A percentile compares a stretch with the other conserved stretches of the same genome.
These are phyloP conservation scores for Piscicola geometra DNA, from an alignment of 2,888 invertebrate genomes.

Conservation along the genomic window DNA sequence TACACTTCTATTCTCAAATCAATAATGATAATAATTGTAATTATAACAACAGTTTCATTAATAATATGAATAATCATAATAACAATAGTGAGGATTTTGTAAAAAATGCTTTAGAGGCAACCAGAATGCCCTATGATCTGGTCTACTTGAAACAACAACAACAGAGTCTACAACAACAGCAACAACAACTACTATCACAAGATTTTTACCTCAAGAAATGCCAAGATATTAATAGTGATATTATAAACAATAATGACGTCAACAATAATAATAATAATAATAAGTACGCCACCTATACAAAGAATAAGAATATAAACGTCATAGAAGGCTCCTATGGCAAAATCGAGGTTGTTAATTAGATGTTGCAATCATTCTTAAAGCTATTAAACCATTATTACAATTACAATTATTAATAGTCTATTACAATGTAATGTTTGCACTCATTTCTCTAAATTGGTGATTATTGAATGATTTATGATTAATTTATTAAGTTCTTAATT, in stretches of 20 bases:
- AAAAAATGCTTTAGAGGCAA: not conserved
- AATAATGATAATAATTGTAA: conserved; percentile 2
- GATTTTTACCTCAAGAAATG: too few relatives aligned
- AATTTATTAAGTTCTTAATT: too few relatives aligned
- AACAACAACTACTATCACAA: too few relatives aligned
- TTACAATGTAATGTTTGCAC: too few relatives aligned
- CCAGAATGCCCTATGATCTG: not conserved
- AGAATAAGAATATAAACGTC: not conserved
- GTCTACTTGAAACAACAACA: conserved; percentile 9
- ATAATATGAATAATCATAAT: not conserved
- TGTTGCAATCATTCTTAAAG: not conserved
- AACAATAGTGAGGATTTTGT: not conserved
- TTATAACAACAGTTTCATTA: not conserved
- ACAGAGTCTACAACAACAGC: not conserved
- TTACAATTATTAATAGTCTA: too few relatives aligned
- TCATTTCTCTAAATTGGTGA: too few relatives aligned
- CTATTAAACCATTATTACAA: not conserved
- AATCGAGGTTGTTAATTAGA: too few relatives aligned
- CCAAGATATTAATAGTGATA: not conserved
- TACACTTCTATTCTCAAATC: not conserved
- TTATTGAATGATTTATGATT: too few relatives aligned
- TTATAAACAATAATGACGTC: not conserved
- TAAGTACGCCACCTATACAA: not conserved
- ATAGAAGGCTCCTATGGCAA: not conserved
- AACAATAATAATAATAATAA: not conserved